Evolutionary conservation across 1,140 invertebrate species (phyloP).

Genomic region (Archivesica marissinica): DNA sequence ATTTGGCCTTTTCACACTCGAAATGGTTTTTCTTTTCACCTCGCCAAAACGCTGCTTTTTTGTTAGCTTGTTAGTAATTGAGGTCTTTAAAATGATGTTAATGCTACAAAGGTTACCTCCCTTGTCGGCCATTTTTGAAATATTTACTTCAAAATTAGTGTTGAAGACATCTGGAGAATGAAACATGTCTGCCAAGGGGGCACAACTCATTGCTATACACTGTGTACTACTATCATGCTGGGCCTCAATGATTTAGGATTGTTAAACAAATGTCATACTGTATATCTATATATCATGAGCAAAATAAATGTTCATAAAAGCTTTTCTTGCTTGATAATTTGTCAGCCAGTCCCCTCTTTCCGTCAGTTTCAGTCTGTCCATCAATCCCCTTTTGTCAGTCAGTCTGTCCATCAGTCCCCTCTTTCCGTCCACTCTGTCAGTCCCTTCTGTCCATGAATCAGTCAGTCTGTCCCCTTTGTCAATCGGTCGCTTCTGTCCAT

Average conservation of each 20-base stretch:
- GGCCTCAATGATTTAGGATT: slow-evolving; percentile 32
- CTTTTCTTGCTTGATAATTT: neutral
- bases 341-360: too few species aligned
- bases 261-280: slow-evolving; percentile 42
- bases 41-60: neutral
- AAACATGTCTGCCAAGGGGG: neutral
- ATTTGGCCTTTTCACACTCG: too few species aligned
- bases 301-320: slow-evolving; percentile 47
- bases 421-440: too few species aligned
- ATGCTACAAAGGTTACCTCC: neutral
- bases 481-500: too few species aligned
- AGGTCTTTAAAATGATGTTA: neutral
- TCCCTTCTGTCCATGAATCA: too few species aligned
- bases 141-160: neutral
- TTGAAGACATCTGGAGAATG: neutral
- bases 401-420: too few species aligned
- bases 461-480: too few species aligned
- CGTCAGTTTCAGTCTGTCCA: too few species aligned
- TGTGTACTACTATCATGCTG: neutral
- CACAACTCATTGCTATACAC: neutral
- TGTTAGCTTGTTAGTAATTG: slow-evolving; percentile 39
- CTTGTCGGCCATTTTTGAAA: neutral
- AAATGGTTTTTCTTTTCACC: slow-evolving; percentile 4
- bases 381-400: too few species aligned
- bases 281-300: slow-evolving; percentile 42